Conservation (phyloP, 2,113 vertebrate species). For the Macrotis lagotis region DNA sequence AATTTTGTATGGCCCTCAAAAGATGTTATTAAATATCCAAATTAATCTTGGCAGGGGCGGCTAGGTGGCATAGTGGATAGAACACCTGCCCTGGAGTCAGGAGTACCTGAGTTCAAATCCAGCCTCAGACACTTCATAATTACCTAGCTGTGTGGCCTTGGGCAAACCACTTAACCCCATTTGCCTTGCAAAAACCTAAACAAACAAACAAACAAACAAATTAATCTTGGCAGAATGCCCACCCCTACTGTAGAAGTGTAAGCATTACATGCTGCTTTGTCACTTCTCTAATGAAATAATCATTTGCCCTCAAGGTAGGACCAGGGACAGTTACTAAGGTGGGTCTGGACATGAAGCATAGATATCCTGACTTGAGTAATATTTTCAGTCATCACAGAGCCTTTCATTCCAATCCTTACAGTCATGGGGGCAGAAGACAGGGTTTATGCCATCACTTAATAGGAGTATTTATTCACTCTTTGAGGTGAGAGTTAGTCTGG, state of each 20-base stretch:
- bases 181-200: too few species aligned
- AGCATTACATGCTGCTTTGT: not conserved
- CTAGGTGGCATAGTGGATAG: too few species aligned
- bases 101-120: too few species aligned
- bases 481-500: not conserved
- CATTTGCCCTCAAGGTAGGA: not conserved
- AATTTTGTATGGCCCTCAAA: too few species aligned
- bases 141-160: too few species aligned
- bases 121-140: too few species aligned
- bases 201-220: too few species aligned
- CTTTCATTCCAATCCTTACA: not conserved
- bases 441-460: not conserved
- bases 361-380: not conserved
- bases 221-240: too few species aligned
- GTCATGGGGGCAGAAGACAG: not conserved
- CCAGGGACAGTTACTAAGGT: not conserved
- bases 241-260: not conserved
- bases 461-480: not conserved
- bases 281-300: not conserved
- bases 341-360: not conserved
- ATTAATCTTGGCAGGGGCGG: too few species aligned
- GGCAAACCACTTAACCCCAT: too few species aligned
- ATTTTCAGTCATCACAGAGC: not conserved
- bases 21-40: too few species aligned
- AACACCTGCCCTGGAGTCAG: too few species aligned